Evolutionary conservation across 2,797 vertebrate species (phyloP), one percentile per base, ranked within the genome.

Genomic region (Semotilus atromaculatus): DNA sequence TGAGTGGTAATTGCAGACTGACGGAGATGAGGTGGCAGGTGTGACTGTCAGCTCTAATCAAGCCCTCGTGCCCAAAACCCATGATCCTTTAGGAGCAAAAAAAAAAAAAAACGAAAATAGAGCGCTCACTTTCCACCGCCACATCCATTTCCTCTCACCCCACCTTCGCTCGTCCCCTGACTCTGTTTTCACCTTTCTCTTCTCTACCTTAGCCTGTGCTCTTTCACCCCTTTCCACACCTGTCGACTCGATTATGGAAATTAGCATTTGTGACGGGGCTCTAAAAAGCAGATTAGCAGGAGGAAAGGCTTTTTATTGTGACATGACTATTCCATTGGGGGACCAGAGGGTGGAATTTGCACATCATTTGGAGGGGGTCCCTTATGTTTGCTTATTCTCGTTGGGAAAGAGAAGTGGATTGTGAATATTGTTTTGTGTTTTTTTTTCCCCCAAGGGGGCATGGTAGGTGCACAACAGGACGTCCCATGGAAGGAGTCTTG

Each of bases 1-100:
- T 82, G 89, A 90, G 90, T 91, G 91, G 92, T 95, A 94, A 95
- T 94, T 95, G 93, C 93, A 83, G 93, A 93, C 80, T 93, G 91
- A 89, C 90, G 23, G 82, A 75, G 75, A 78, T 60, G 90, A 85
- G 80, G 90, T 85, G 87, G 95, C 96, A 96, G 96, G 96, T 97
- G 96, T 94, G 95, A 93, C 94, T 96, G 95, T 96, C 96, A 96
- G 89, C 91, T 94, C 94, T 95, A 96, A 96, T 96, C 93, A 95
- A 90, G 62, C 84, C 82, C 74, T 80, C 11, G 77, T 91, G 89
- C 87, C 90, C 87, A 86, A 89, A 83, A 86, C 83, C 90, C 88
- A 85, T 87, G 89, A 89, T 88, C 86, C 77, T 86, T 83, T 68
- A 77, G 34, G 4, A 78, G 81, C 60, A 4, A 53, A 34, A 29